Evolutionary conservation across 2,888 invertebrate species (phyloP).

Genomic region (Mallateleia sp.): DNA sequence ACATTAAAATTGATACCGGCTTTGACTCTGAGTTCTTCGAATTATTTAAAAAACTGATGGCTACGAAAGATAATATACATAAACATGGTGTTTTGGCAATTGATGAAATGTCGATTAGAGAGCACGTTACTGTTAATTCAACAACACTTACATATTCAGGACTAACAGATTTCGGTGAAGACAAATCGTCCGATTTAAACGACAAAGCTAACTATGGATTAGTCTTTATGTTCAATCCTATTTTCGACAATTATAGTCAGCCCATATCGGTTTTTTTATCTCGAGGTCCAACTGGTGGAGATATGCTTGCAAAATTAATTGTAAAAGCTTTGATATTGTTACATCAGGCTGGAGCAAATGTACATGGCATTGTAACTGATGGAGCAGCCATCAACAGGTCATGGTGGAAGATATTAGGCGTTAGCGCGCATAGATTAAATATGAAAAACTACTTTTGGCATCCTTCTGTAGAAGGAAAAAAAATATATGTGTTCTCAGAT

Average conservation of each 20-base stretch:
- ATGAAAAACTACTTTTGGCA: slow-evolving; percentile 62
- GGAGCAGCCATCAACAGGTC: slow-evolving; percentile 71
- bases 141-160: slow-evolving; percentile 53
- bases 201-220: slow-evolving; percentile 70
- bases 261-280: slow-evolving; percentile 78
- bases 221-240: slow-evolving; percentile 77
- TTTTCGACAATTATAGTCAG: slow-evolving; percentile 68
- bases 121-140: slow-evolving; percentile 57
- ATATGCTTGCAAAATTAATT: slow-evolving; percentile 62
- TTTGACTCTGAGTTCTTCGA: slow-evolving; percentile 79
- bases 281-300: slow-evolving; percentile 51
- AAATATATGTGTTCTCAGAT: slow-evolving; percentile 71
- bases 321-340: slow-evolving; percentile 71
- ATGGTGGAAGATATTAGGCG: slow-evolving; percentile 68
- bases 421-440: slow-evolving; percentile 47
- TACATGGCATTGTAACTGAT: slow-evolving; percentile 74
- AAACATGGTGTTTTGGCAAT: slow-evolving; percentile 61
- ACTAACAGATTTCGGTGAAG: slow-evolving; percentile 66
- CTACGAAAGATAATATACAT: slow-evolving; percentile 44
- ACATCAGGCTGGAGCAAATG: slow-evolving; percentile 70
- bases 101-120: slow-evolving; percentile 66
- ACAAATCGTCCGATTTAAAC: slow-evolving; percentile 1
- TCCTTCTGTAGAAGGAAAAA: slow-evolving; percentile 64
- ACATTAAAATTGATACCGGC: slow-evolving; percentile 50
- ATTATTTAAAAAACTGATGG: slow-evolving; percentile 62